phyloP scores from a whole-genome alignment of 2,888 invertebrate species.

The Cataglyphis livida region DNA sequence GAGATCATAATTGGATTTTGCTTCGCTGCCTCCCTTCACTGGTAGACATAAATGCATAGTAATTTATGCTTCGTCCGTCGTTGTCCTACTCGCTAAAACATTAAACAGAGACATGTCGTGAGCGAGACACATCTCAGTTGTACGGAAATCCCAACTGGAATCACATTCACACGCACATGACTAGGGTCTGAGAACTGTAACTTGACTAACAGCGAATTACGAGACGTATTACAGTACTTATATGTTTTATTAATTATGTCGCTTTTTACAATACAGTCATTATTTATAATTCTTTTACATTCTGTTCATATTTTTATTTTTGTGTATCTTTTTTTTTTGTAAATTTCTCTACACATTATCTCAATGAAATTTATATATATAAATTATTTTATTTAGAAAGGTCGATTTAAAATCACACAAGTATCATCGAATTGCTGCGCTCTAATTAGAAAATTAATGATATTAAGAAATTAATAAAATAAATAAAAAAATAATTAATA shows the following conservation, averaged over 20 bases:
- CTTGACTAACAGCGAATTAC: background rate
- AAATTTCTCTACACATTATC: background rate
- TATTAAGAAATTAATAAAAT: background rate
- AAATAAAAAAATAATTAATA: background rate
- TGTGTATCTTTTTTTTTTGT: background rate
- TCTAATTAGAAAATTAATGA: background rate
- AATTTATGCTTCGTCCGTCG: conserved; percentile 33
- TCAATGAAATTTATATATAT: background rate
- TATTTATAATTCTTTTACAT: background rate
- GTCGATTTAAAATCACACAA: background rate
- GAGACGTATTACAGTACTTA: background rate
- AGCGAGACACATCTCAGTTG: background rate
- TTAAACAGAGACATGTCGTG: background rate
- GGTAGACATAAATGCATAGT: conserved; percentile 36
- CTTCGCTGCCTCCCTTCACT: background rate
- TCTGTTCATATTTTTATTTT: background rate
- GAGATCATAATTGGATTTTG: conserved; percentile 34
- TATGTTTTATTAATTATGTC: background rate
- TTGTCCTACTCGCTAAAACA: conserved; percentile 13
- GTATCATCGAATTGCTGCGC: background rate
- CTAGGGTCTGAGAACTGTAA: background rate
- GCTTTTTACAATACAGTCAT: background rate
- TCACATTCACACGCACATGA: background rate
- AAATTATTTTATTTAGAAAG: no score
- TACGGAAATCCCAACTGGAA: background rate